A percentile compares a stretch with the other conserved stretches of the same genome.
These are phyloP conservation scores for Climacteris rufus DNA, from an alignment of 2,113 vertebrate species.

Conservation along the genomic window DNA sequence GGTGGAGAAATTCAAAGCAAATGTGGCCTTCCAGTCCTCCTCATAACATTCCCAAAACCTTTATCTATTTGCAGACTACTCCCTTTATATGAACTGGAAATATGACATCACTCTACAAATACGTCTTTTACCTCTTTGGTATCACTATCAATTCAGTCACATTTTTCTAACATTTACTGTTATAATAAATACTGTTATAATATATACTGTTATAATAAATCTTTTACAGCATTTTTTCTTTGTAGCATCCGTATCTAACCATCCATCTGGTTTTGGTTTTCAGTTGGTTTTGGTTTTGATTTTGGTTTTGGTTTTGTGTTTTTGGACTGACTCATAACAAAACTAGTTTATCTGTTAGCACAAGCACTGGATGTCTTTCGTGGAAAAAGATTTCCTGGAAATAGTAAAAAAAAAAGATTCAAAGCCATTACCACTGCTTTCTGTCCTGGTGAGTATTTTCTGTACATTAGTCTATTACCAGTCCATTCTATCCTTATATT, in stretches of 20 bases:
- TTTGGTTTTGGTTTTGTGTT: not conserved
- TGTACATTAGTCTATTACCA: not conserved
- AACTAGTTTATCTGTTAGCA: not conserved
- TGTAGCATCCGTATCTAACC: not conserved
- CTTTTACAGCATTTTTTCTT: not conserved
- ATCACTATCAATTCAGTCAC: not conserved
- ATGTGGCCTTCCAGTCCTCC: not conserved
- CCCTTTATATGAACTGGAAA: not conserved
- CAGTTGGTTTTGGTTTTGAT: not conserved
- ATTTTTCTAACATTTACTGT: not conserved
- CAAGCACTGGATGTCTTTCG: not conserved
- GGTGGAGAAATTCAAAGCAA: not conserved
- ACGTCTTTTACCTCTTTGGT: not conserved
- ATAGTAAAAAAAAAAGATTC: not conserved
- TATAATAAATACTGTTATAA: no score
- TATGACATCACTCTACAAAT: not conserved
- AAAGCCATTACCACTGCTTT: rapidly evolving
- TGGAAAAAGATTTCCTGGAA: not conserved
- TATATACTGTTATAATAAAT: no score
- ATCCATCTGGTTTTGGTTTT: not conserved
- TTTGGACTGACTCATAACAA: not conserved
- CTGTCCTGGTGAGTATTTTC: not conserved
- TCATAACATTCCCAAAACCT: not conserved
- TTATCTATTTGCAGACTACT: not conserved
- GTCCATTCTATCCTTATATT: not conserved